Evolutionary conservation across 2,113 vertebrate genomes (phyloP), one percentile per base, ranked within the genome.

Genomic region (Entomyzon cyanotis): DNA sequence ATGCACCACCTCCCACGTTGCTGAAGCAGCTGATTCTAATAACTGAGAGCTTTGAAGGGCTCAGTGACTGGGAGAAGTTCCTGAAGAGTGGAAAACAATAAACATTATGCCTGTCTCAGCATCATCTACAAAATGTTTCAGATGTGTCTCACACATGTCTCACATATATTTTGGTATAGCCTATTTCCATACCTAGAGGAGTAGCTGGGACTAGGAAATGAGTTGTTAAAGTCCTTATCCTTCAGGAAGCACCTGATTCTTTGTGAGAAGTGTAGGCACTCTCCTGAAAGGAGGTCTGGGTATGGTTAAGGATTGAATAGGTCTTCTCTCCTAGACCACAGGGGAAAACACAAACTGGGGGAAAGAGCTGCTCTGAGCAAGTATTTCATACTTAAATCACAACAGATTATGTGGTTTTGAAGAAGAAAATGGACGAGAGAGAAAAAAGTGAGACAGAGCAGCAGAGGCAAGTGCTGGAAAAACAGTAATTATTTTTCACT

Each of bases 401-500:
- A 71, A 76, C 68, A 41, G 37, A 89, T 89, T 53, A 56, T n/a
- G 41, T 68, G 46, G 60, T n/a, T 92, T 90, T 93, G 41, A 87
- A 91, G 33, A 24, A 58, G 49, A 77, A 91, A 79, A 91, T 37
- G 53, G 71, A 82, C 88, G 14, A 17, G 17, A 44, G 49, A 74
- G 55, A 81, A 87, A 55, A 93, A 95, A 86, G 25, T 5, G 42
- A 95, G 27, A 30, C 53, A 88, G 28, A 89, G 31, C 7, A 69
- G 46, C 59, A 69, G 67, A 96, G 85, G 70, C 73, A 84, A 91
- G 53, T 5, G 4, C 77, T 96, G 46, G 33, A 91, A 94, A 96
- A 89, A 84, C 73, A 95, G 78, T 92, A 91, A 97, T 96, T 96
- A 96, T 96, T 96, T 96, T 96, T 92, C 87, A 69, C 80, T 94